A percentile compares a stretch with the other conserved stretches of the same genome.
Conservation (phyloP, 2,888 invertebrate genomes). For the Drosophila testacea region DNA sequence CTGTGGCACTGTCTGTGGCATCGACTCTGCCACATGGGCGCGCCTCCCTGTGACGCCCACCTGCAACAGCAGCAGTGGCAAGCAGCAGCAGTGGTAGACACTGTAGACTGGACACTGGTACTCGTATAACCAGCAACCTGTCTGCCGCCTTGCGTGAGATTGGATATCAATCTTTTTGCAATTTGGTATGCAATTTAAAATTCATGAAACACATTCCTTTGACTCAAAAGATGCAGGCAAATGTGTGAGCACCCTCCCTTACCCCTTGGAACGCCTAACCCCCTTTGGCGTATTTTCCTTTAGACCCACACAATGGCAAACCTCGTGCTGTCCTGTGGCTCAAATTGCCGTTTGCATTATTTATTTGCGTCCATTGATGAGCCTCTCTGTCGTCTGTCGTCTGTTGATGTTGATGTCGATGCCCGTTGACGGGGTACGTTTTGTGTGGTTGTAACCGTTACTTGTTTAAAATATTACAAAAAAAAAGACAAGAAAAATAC, state of each 20-base stretch:
- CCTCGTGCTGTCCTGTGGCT: slow-evolving; percentile 42
- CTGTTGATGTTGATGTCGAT: slow-evolving; percentile 31
- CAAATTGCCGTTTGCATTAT: slow-evolving; percentile 82
- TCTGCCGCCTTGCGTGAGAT: slow-evolving; percentile 80
- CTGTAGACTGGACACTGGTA: slow-evolving; percentile 31
- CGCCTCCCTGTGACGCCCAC: slow-evolving; percentile 59
- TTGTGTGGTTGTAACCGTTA: slow-evolving; percentile 63
- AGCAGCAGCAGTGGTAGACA: slow-evolving; percentile 21
- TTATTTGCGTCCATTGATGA: slow-evolving; percentile 80
- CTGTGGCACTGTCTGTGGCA: slow-evolving; percentile 23
- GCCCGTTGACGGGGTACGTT: slow-evolving; percentile 13
- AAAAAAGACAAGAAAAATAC: slow-evolving; percentile 10
- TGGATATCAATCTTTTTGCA: slow-evolving; percentile 84
- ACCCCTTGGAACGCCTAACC: neutral
- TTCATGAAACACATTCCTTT: slow-evolving; percentile 84
- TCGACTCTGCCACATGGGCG: slow-evolving; percentile 34
- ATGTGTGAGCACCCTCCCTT: slow-evolving; percentile 52
- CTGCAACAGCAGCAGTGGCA: slow-evolving; percentile 36
- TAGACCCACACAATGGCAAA: slow-evolving; percentile 20
- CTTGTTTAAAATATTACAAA: slow-evolving; percentile 79
- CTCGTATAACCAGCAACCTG: slow-evolving; percentile 36
- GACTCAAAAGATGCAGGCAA: slow-evolving; percentile 81
- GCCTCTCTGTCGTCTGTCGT: slow-evolving; percentile 43
- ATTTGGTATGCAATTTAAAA: slow-evolving; percentile 83
- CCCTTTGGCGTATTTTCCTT: neutral